Percentiles rank a stretch among this genome's conserved stretches.
phyloP scores from a whole-genome alignment of 2,797 vertebrate genomes.

The Prunella strophiata region DNA sequence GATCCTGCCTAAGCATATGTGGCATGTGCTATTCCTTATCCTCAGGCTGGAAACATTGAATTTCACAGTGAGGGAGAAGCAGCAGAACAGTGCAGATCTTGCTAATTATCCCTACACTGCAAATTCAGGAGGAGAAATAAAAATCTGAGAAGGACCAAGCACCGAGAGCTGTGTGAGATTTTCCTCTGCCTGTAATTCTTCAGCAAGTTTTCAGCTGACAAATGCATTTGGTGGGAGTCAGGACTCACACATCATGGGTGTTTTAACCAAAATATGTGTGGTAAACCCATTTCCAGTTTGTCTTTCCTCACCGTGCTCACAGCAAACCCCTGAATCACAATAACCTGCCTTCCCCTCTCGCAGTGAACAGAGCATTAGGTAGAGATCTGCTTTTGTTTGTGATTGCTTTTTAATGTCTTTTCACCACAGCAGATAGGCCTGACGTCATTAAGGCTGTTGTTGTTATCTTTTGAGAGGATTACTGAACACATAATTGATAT shows the following conservation, averaged over 20 bases:
- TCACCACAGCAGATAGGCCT: conserved; percentile 17
- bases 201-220: background rate
- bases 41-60: conserved; percentile 29
- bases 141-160: background rate
- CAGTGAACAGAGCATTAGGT: background rate
- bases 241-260: background rate
- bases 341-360: background rate
- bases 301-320: background rate
- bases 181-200: background rate
- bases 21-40: conserved; percentile 35
- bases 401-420: conserved; percentile 62
- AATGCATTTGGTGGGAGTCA: background rate
- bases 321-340: background rate
- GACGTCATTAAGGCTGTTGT: conserved; percentile 35
- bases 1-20: background rate
- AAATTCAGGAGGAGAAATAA: background rate
- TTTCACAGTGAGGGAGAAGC: background rate
- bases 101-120: background rate
- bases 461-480: conserved; percentile 51
- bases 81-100: conserved; percentile 17
- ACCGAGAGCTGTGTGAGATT: accelerated
- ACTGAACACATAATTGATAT: conserved; percentile 32
- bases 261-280: background rate
- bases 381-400: conserved; percentile 41
- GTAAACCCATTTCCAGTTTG: background rate